Conservation (phyloP, 2,888 invertebrate species). For the Rugalucina vietnamica region DNA sequence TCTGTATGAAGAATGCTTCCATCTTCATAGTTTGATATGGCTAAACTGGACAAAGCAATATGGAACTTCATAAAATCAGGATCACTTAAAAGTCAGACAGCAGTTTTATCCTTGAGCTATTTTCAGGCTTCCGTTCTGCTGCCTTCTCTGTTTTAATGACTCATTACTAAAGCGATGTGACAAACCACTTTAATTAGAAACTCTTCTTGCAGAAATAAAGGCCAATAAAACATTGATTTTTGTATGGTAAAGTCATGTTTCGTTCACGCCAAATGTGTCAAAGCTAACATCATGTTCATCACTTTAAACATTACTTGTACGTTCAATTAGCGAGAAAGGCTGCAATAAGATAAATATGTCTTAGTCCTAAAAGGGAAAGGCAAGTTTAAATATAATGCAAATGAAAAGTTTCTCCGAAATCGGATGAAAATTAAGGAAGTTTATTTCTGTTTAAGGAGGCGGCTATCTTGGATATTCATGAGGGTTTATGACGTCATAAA, state of each 20-base stretch:
- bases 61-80: background rate
- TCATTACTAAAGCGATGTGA: no score
- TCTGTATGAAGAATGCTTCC: background rate
- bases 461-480: no score
- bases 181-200: background rate
- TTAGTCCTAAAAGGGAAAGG: background rate
- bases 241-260: background rate
- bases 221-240: background rate
- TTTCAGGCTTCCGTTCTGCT: no score
- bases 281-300: no score
- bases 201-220: background rate
- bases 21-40: background rate
- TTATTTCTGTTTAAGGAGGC: no score
- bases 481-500: no score
- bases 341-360: background rate
- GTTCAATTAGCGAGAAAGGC: background rate
- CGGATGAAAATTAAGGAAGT: no score
- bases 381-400: background rate
- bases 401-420: background rate
- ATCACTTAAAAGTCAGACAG: background rate
- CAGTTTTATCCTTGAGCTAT: background rate
- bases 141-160: no score
- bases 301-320: no score
- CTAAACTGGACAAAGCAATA: background rate
- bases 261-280: background rate